These are phyloP conservation scores for Metopolophium dirhodum DNA, from an alignment of 1,140 invertebrate species.

Conservation along the genomic window DNA sequence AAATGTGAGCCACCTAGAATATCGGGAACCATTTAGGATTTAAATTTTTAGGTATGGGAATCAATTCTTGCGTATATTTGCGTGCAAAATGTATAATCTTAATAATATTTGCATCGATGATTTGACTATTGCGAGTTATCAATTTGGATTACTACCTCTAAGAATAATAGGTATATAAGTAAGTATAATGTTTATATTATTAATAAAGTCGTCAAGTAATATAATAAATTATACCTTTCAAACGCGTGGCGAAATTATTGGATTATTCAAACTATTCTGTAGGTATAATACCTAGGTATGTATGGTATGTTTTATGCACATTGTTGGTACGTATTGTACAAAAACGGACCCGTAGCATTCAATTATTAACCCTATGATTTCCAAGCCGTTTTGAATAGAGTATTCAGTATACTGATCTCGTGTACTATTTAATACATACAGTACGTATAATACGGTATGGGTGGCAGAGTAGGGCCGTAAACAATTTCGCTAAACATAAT, in stretches of 20 bases:
- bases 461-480: not conserved
- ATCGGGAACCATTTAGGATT: too few relatives aligned
- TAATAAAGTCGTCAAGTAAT: not conserved
- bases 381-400: not conserved
- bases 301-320: not conserved
- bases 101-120: too few relatives aligned
- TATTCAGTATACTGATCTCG: not conserved
- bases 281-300: not conserved
- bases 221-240: not conserved
- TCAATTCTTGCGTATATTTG: too few relatives aligned
- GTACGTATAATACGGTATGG: not conserved
- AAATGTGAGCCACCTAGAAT: too few relatives aligned
- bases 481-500: conserved; percentile 16
- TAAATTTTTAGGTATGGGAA: too few relatives aligned
- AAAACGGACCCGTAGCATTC: not conserved
- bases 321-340: not conserved
- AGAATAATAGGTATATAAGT: too few relatives aligned
- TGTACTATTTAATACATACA: not conserved
- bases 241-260: not conserved
- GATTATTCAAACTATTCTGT: not conserved
- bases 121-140: too few relatives aligned
- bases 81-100: too few relatives aligned
- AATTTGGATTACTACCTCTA: too few relatives aligned
- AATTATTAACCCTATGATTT: conserved; percentile 13
- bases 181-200: not conserved